Percentiles rank a stretch among this genome's conserved stretches.
These are phyloP conservation scores for Baryphthengus martii DNA, from an alignment of 2,113 vertebrate genomes.

Conservation along the genomic window DNA sequence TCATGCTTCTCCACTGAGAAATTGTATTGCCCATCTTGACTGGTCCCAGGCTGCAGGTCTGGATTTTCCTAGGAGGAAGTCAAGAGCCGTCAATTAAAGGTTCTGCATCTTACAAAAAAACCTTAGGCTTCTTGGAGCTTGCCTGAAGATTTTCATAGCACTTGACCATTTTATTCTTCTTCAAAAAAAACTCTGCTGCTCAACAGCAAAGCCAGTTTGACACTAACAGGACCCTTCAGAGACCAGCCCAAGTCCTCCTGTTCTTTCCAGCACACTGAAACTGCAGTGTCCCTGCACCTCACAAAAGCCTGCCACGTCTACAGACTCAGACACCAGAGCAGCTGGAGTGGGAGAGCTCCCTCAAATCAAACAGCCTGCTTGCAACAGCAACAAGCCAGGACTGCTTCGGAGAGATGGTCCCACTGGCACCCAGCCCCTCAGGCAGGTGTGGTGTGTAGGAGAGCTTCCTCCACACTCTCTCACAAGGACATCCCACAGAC, in stretches of 20 bases:
- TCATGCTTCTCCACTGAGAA: slow-evolving; percentile 22
- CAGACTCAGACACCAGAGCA: not conserved
- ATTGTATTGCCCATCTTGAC: not conserved
- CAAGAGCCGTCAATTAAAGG: not conserved
- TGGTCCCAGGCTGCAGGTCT: not conserved
- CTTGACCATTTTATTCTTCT: not conserved
- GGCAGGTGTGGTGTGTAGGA: not conserved
- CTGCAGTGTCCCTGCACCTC: not conserved
- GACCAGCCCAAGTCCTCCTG: not conserved
- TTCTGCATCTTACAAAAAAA: not conserved
- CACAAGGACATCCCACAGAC: not conserved
- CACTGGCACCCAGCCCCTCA: not conserved
- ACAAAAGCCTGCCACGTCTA: not conserved
- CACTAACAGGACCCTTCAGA: not conserved
- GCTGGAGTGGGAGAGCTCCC: not conserved
- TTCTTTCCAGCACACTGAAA: not conserved
- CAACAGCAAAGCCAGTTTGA: not conserved
- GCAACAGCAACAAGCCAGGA: not conserved
- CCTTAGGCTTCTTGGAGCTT: not conserved
- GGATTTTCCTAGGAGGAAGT: not conserved
- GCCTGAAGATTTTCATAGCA: not conserved
- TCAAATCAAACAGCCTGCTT: not conserved
- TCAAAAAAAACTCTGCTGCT: not conserved
- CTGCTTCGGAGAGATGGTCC: not conserved
- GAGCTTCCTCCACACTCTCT: not conserved